Conservation (phyloP, 2,113 vertebrate genomes). For the Pelmatolapia mariae region DNA sequence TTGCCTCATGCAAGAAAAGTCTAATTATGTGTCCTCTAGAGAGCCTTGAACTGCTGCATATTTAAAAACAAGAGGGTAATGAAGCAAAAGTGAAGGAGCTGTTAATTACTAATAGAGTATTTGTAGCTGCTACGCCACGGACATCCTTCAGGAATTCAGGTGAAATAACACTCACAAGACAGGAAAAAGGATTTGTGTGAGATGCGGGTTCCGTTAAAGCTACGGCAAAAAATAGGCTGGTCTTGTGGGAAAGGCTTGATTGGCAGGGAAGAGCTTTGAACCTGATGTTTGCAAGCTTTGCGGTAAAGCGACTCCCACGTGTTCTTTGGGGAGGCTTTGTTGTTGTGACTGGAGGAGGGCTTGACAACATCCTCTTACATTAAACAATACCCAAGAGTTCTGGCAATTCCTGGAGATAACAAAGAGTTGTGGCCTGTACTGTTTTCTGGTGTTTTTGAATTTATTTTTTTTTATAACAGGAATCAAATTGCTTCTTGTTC, state of each 20-base stretch:
- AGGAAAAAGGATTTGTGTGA: not conserved
- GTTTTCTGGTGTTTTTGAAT: not conserved
- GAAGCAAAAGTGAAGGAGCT: not conserved
- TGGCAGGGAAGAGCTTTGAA: slow-evolving; percentile 17
- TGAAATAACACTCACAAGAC: not conserved
- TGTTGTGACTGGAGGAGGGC: not conserved
- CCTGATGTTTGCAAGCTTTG: not conserved
- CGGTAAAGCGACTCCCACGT: not conserved
- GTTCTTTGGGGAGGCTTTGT: slow-evolving; percentile 9
- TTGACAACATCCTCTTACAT: not conserved
- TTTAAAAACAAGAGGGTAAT: slow-evolving; percentile 27
- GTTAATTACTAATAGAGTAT: slow-evolving; percentile 28
- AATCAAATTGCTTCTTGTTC: not conserved
- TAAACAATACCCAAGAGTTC: slow-evolving; percentile 4
- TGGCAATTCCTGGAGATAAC: not conserved
- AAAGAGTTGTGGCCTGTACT: not conserved
- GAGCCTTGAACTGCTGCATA: slow-evolving; percentile 18
- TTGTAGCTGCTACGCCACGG: not conserved
- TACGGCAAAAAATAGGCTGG: not conserved
- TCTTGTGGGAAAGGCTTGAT: not conserved
- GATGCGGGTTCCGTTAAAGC: not conserved
- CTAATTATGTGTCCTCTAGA: slow-evolving; percentile 24
- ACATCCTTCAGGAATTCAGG: slow-evolving; percentile 16
- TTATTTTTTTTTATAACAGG: fast-evolving
- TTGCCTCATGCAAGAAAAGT: slow-evolving; percentile 20